Evolutionary conservation across 2,797 vertebrate genomes (phyloP), one percentile per base, ranked within the genome.

Genomic region (Sebastes trivittatus): DNA sequence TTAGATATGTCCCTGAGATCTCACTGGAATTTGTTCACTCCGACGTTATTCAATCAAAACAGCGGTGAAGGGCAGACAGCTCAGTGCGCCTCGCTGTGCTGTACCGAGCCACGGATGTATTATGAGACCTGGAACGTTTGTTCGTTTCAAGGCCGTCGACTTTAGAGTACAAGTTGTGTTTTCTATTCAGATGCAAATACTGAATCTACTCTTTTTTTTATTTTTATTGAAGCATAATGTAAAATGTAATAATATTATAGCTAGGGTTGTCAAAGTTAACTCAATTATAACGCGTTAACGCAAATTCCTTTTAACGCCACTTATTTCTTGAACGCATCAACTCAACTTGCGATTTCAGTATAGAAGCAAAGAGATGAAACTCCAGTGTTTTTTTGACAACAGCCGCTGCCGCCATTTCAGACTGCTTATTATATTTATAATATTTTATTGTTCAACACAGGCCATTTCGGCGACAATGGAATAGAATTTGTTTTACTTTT

Each of bases 221-320:
- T 16, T 42, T 27, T 27, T 27, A 16, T 49, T 18, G 49, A 54
- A 55, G 13, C 27, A 46, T 5, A 25, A 30, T 14, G 6, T 2
- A 8, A 23, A 23, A 32, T 56, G 16, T 14, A 14, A 10, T 61
- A 52, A 22, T 23, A 18, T 18, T 2, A 4, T 11, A 18, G 42
- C 42, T 16, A 18, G 0, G 1, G 3, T 0, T 46, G 42, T 18
- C 42, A 49, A 49, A 49, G 42, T 49, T 18, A 49, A 49, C 16
- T 49, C 0, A 0, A 49, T 49, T 18, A 46, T 46, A 46, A 3
- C 7, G 3, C 1, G 6, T 49, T 49, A 20, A 49, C 0, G 16
- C 7, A 49, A 49, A 49, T 20, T 49, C 0, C 0, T 8, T 49
- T 49, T 20, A 0, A 20, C 3, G 42, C 0, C 42, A 49, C 42